A percentile compares a stretch with the other conserved stretches of the same genome.
Evolutionary conservation across 1,140 invertebrate genomes (phyloP).

Genomic region (Manduca sexta): DNA sequence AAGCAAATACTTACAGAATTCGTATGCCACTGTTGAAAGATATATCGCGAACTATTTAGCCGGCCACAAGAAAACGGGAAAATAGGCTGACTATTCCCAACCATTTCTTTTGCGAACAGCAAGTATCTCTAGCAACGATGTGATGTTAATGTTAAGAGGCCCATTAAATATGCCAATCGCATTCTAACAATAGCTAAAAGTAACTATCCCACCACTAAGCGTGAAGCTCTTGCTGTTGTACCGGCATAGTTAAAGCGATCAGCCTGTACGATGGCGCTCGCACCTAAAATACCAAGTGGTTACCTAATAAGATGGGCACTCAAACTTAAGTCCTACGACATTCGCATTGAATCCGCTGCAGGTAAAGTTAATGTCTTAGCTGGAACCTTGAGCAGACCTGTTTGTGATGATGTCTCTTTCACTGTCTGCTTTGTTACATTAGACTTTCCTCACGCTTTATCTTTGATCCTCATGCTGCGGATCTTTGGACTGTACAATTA

Average conservation of each 20-base stretch:
- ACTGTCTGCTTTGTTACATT: not conserved
- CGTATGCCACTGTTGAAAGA: not conserved
- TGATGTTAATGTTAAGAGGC: not conserved
- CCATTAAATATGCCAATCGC: conserved; percentile 1
- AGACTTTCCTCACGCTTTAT: conserved; percentile 5
- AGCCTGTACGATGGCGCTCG: conserved; percentile 58
- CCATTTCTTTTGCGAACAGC: not conserved
- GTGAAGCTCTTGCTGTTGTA: conserved; percentile 66
- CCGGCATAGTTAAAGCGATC: conserved; percentile 31
- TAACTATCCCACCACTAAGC: conserved; percentile 40
- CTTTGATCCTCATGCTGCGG: no score
- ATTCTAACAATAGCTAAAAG: conserved; percentile 1
- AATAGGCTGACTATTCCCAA: not conserved
- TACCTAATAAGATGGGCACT: conserved; percentile 57
- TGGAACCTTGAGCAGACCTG: conserved; percentile 21
- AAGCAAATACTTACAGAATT: not conserved
- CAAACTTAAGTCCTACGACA: conserved; percentile 50
- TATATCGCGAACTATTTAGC: no score
- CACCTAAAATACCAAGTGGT: conserved; percentile 46
- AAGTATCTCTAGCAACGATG: conserved; percentile 17
- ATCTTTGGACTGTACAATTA: conserved; percentile 9
- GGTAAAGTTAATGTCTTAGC: conserved; percentile 25
- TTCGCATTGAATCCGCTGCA: conserved; percentile 26
- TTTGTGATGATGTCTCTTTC: conserved; percentile 3
- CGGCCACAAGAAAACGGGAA: no score